phyloP scores from a whole-genome alignment of 2,888 invertebrate genomes.

The Loripinus fragilis region DNA sequence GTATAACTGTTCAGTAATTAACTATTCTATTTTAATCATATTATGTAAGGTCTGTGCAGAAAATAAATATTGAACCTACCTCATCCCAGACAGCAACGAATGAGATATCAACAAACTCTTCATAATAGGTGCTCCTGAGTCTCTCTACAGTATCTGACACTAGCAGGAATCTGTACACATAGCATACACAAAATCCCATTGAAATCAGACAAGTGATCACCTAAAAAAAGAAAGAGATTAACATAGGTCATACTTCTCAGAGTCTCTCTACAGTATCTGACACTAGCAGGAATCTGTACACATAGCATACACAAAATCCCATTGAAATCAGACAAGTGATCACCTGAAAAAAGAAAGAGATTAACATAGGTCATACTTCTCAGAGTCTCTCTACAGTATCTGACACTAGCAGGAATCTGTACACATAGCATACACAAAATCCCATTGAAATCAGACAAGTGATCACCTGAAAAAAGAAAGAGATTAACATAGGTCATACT shows the following conservation, averaged over 20 bases:
- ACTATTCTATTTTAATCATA: too few relatives aligned
- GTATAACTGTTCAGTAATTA: too few relatives aligned
- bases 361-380: too few relatives aligned
- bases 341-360: slow-evolving; percentile 60
- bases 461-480: slow-evolving; percentile 62
- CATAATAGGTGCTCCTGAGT: slow-evolving; percentile 78
- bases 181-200: slow-evolving; percentile 73
- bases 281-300: slow-evolving; percentile 80
- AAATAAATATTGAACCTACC: slow-evolving; percentile 67
- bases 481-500: too few relatives aligned
- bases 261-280: slow-evolving; percentile 74
- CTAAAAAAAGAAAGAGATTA: slow-evolving; percentile 56
- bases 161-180: slow-evolving; percentile 79
- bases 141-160: slow-evolving; percentile 76
- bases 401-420: slow-evolving; percentile 78
- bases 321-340: slow-evolving; percentile 63
- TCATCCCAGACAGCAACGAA: slow-evolving; percentile 80
- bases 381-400: slow-evolving; percentile 76
- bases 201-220: slow-evolving; percentile 62
- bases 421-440: slow-evolving; percentile 78
- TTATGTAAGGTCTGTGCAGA: too few relatives aligned
- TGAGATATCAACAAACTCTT: slow-evolving; percentile 79
- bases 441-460: slow-evolving; percentile 62
- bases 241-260: too few relatives aligned
- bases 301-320: slow-evolving; percentile 74